These are phyloP conservation scores for Lithosia quadra DNA, from an alignment of 2,888 invertebrate genomes.

Conservation along the genomic window DNA sequence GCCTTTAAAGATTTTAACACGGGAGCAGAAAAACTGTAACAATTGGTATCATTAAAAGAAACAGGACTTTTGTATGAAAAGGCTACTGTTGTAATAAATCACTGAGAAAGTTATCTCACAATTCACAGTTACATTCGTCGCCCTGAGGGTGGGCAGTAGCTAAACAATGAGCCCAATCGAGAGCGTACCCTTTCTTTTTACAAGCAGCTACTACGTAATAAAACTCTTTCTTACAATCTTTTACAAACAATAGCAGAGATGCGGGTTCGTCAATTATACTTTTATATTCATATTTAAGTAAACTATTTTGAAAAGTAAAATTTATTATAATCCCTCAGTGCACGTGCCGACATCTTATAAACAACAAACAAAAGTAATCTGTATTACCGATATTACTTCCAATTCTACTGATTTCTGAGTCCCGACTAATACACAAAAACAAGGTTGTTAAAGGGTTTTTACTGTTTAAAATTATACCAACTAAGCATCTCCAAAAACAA, in stretches of 20 bases:
- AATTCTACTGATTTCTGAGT: not conserved
- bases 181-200: conserved; percentile 71
- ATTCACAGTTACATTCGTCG: conserved; percentile 63
- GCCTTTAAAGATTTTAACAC: conserved; percentile 30
- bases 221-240: conserved; percentile 65
- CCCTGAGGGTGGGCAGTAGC: conserved; percentile 66
- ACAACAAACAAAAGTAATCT: conserved; percentile 15
- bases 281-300: conserved; percentile 20
- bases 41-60: conserved; percentile 36
- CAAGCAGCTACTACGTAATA: conserved; percentile 75
- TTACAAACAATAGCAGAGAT: conserved; percentile 46
- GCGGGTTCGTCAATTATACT: conserved; percentile 37
- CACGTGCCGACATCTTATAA: conserved; percentile 18
- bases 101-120: conserved; percentile 60
- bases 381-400: not conserved
- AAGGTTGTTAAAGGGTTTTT: conserved; percentile 23
- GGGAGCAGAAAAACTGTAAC: conserved; percentile 40
- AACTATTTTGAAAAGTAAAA: conserved; percentile 19
- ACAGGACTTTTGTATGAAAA: conserved; percentile 46
- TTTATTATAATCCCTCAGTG: conserved; percentile 27
- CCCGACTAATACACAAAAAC: not conserved
- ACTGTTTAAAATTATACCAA: conserved; percentile 25
- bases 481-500: conserved; percentile 35
- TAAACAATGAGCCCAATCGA: conserved; percentile 60
- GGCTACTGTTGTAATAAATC: conserved; percentile 70